Evolutionary conservation across 2,888 invertebrate species (phyloP), one percentile per base, ranked within the genome.

Genomic region (Creontiades dilutus): DNA sequence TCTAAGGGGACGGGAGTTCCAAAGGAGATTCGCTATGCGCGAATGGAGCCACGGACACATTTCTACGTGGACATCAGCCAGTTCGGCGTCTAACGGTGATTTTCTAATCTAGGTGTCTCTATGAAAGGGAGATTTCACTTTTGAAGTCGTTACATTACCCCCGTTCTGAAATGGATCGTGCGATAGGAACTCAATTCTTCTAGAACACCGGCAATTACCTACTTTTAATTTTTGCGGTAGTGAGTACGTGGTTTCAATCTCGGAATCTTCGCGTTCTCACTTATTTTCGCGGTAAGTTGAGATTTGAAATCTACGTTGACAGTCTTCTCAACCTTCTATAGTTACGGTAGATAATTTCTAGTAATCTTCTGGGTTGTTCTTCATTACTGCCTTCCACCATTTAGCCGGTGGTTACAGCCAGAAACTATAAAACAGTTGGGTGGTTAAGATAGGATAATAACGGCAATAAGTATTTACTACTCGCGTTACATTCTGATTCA

Each of bases 131-230:
- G 78, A 78, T 78, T 78, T 78, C 78, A 78, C 78, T 46, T 46
- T 28, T 78, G 78, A 14, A 47, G 14, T 47, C 78, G 19, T 78
- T 78, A 9, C 78, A 78, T 76, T 76, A 76, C 76, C 76, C 76
- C 76, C 27, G 13, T 76, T 46, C 78, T 47, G 78, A 78, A 78
- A 78, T 78, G 78, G 47, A 78, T 78, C 78, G 28, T 78, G 78
- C 16, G 16, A 46, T 46, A 9, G 46, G 78, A 46, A 19, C 37
- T 27, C 14, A 37, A 78, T 46, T 78, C 78, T 19, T 75, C 19
- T 19, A 11, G 47, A 68, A 68, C 27, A 23, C 68, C 1, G 23
- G 11, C 68, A 23, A 68, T 68, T 68, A 23, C 68, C n/a, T 52
- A 52, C 52, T 52, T 52, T n/a, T 52, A 16, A 52, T 52, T 52